Base-by-base conservation (phyloP, 1,140 invertebrate genomes). In the Agrypnia vestita region DNA sequence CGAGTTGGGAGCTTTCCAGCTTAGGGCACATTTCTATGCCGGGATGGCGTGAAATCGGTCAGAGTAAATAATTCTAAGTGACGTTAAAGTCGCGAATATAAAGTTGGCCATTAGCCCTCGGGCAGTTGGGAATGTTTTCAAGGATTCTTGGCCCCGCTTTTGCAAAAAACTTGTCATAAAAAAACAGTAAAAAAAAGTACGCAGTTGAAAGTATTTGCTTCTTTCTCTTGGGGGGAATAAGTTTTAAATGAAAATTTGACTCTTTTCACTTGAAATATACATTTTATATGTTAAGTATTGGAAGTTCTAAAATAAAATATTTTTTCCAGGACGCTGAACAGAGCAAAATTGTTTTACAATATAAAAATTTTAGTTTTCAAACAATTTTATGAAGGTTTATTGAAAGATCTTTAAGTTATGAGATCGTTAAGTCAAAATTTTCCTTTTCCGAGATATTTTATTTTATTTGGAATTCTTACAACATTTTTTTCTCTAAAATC, bases 61-160 rank as follows among this genome's bases (percentile, higher is more conserved):
- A 35, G 47, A 21, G 61, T 69, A 69, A 77, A 55, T 77, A 77
- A 77, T 77, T 64, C 62, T 17, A 43, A 77, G 75, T 67, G 75
- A 62, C 75, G 75, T 77, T 77, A 71, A 71, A 25, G 67, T 51
- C 46, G 46, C 46, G 67, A 71, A 71, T 71, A 71, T 49, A 53
- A 71, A 71, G 67, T 71, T 71, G 15, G 17, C 46, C 67, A 71
- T 71, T 71, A 71, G n/a, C 67, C 67, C 19, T 49, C 46, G 15
- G 67, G 46, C 67, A 51, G 46, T 71, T 21, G 7, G 44, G 49
- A 71, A 71, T 71, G 67, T 25, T 47, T 71, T 21, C 25, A 49
- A 71, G 47, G 46, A 71, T 51, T 51, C 67, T 71, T 71, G 25
- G 15, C 47, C 44, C 10, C 67, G 67, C 46, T 71, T 49, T 3